Evolutionary conservation across 2,888 invertebrate genomes (phyloP).

Genomic region (Euplagia quadripunctaria): DNA sequence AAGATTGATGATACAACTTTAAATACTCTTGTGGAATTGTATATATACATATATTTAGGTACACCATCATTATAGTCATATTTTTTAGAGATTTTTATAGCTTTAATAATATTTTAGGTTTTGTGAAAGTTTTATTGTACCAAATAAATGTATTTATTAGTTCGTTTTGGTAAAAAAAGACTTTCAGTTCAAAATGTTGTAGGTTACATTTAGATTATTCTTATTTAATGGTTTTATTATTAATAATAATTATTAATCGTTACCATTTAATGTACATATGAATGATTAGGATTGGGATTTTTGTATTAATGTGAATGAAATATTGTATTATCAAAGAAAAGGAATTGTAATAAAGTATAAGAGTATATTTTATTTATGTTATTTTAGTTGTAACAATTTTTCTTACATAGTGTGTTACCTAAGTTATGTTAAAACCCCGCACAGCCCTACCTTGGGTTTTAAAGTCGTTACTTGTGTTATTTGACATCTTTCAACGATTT

Average conservation of each 20-base stretch:
- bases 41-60: slow-evolving; percentile 66
- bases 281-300: slow-evolving; percentile 65
- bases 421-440: background rate
- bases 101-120: slow-evolving; percentile 79
- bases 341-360: slow-evolving; percentile 82
- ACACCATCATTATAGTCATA: slow-evolving; percentile 81
- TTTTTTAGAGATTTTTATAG: slow-evolving; percentile 76
- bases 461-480: slow-evolving; percentile 32
- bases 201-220: slow-evolving; percentile 67
- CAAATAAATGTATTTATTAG: slow-evolving; percentile 85
- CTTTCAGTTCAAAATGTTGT: slow-evolving; percentile 83
- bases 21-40: slow-evolving; percentile 51
- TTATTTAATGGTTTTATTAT: slow-evolving; percentile 78
- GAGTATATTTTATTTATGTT: slow-evolving; percentile 63
- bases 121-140: slow-evolving; percentile 81
- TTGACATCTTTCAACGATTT: background rate
- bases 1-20: slow-evolving; percentile 25
- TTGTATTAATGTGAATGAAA: slow-evolving; percentile 63
- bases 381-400: slow-evolving; percentile 47
- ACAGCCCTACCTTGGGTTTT: background rate
- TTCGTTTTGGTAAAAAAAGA: slow-evolving; percentile 79
- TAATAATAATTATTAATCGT: slow-evolving; percentile 71
- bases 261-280: slow-evolving; percentile 79
- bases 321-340: slow-evolving; percentile 70
- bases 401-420: background rate